phyloP scores from a whole-genome alignment of 2,113 vertebrate species.

The Telmatochromis bifrenatus region DNA sequence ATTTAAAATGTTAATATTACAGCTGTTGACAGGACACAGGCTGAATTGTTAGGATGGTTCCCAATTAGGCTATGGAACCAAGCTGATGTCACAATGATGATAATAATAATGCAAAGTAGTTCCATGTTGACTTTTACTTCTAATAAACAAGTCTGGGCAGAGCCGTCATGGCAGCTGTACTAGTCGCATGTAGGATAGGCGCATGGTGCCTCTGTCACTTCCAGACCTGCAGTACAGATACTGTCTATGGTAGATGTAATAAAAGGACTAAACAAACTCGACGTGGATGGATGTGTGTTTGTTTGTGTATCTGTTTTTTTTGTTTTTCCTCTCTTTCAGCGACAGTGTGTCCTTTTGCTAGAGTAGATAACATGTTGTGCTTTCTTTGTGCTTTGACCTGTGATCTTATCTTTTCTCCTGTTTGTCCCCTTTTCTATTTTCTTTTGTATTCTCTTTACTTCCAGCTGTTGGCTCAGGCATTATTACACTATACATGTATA shows the following conservation, averaged over 20 bases:
- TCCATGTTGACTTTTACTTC: not conserved
- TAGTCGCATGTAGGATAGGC: not conserved
- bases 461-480: not conserved
- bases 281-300: not conserved
- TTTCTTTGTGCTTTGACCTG: not conserved
- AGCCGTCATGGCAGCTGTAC: not conserved
- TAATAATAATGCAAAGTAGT: not conserved
- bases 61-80: not conserved
- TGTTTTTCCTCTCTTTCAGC: not conserved
- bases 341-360: not conserved
- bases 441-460: not conserved
- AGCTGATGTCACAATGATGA: not conserved
- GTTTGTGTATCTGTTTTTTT: not conserved
- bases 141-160: not conserved
- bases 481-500: not conserved
- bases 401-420: not conserved
- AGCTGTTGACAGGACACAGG: rapidly evolving
- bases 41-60: not conserved
- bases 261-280: rapidly evolving
- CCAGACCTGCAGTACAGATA: not conserved
- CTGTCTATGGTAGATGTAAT: not conserved
- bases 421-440: not conserved
- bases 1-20: not conserved
- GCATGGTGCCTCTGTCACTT: not conserved
- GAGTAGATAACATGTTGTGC: not conserved